Percentiles rank a stretch among this genome's conserved stretches.
Conservation (phyloP, 2,888 invertebrate genomes). For the Drosophila conformis region DNA sequence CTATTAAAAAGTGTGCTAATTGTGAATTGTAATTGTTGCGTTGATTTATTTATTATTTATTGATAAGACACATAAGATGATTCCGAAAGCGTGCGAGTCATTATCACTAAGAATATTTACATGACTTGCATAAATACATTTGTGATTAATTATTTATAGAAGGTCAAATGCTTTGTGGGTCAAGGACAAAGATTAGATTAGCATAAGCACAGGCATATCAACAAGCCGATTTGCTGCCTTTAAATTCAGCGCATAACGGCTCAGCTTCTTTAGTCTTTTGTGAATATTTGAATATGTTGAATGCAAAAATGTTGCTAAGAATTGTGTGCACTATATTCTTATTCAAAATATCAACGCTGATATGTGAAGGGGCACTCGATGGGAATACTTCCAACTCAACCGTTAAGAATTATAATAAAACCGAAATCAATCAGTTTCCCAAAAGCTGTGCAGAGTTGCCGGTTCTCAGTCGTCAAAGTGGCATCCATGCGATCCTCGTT, state of each 20-base stretch:
- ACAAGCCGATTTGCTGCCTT: neutral
- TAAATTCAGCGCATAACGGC: neutral
- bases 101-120: neutral
- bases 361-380: no score
- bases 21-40: neutral
- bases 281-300: no score
- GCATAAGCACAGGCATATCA: neutral
- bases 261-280: neutral
- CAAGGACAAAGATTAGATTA: slow-evolving; percentile 1
- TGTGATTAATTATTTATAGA: neutral
- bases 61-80: neutral
- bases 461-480: no score
- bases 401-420: no score
- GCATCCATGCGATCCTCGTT: slow-evolving; percentile 81
- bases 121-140: neutral
- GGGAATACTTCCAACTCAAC: no score
- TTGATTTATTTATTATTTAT: neutral
- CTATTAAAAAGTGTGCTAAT: neutral
- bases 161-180: neutral
- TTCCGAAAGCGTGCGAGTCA: neutral
- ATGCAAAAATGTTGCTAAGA: no score
- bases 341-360: no score
- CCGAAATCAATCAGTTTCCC: no score
- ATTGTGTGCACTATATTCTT: no score
- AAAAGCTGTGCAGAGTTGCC: no score